Evolutionary conservation across 35 echinoderm and acorn worm genomes (phyloP).

Genomic region (Ophiothrix spiculata): DNA sequence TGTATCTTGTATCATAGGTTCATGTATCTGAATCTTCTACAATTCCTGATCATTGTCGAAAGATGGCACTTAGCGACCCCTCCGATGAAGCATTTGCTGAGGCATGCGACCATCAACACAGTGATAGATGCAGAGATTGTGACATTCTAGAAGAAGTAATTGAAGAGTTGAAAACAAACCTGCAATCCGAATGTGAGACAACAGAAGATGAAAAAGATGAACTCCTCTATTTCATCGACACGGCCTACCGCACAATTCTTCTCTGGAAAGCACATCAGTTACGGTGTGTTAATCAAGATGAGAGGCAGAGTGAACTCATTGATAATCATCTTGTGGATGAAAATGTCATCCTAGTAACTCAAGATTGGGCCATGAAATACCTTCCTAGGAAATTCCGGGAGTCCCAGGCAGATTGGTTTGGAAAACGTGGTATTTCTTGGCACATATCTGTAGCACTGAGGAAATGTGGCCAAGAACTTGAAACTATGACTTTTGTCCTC

Average conservation of each 20-base stretch:
- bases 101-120: background rate
- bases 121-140: background rate
- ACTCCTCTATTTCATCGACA: background rate
- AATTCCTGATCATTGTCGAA: slow-evolving; percentile 15
- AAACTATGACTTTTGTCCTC: background rate
- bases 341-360: background rate
- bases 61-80: background rate
- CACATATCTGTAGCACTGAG: background rate
- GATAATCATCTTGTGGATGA: background rate
- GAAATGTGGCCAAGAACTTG: background rate
- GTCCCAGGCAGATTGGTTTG: slow-evolving; percentile 16
- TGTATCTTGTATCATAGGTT: background rate
- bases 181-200: background rate
- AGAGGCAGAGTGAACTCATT: background rate
- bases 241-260: background rate
- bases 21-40: slow-evolving; percentile 24
- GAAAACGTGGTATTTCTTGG: slow-evolving; percentile 19
- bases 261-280: slow-evolving; percentile 10
- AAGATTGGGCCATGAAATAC: slow-evolving; percentile 39
- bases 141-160: slow-evolving; percentile 1
- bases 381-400: slow-evolving; percentile 18
- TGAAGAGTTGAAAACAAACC: background rate
- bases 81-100: slow-evolving; percentile 6
- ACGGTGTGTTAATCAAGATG: slow-evolving; percentile 2
- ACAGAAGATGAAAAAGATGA: background rate